Conservation (phyloP, 2,888 invertebrate genomes). For the Heliothis peltigera region DNA sequence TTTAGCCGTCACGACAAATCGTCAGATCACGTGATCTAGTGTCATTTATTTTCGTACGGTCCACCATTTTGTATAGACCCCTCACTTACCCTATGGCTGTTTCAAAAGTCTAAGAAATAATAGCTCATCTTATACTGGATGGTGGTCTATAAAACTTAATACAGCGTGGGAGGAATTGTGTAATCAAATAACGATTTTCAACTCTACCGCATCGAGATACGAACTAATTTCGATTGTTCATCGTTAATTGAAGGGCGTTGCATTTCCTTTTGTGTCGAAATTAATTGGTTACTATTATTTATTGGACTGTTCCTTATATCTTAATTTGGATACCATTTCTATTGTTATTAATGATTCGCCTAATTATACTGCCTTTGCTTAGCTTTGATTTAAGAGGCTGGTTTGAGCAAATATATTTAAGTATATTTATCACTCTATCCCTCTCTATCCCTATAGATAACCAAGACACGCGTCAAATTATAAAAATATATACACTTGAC, state of each 20-base stretch:
- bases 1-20: constrained; percentile 85
- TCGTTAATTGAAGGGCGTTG: constrained; percentile 67
- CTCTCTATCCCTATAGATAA: constrained; percentile 1
- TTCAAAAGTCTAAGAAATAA: constrained; percentile 13
- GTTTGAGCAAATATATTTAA: constrained; percentile 32
- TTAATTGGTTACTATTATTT: constrained; percentile 75
- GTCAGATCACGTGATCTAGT: constrained; percentile 83
- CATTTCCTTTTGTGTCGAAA: constrained; percentile 72
- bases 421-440: constrained; percentile 14
- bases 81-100: constrained; percentile 16
- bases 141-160: constrained; percentile 63
- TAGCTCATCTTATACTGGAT: constrained; percentile 65
- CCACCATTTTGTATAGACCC: constrained; percentile 34
- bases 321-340: constrained; percentile 66
- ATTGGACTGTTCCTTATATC: constrained; percentile 68
- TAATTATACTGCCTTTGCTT: constrained; percentile 49
- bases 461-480: background rate
- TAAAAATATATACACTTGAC: no score
- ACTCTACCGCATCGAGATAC: constrained; percentile 53
- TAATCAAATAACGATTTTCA: constrained; percentile 54
- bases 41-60: constrained; percentile 77
- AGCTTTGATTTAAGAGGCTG: constrained; percentile 19
- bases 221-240: constrained; percentile 45
- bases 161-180: constrained; percentile 60
- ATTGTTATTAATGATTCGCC: constrained; percentile 56